Evolutionary conservation across 2,113 vertebrate genomes (phyloP).

Genomic region (Chlamydotis undulata): DNA sequence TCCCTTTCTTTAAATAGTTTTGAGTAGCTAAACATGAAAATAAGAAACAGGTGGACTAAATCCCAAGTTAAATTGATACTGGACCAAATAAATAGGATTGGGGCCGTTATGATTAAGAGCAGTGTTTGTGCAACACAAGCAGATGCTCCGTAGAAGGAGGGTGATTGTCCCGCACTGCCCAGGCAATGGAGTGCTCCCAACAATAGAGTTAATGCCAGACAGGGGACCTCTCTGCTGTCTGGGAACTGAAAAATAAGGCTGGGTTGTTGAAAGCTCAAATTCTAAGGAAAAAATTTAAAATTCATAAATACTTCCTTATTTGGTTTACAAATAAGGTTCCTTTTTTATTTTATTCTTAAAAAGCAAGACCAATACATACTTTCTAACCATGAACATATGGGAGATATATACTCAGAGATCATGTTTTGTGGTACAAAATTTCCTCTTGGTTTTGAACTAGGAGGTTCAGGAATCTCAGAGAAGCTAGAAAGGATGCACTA

Average conservation of each 20-base stretch:
- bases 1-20: background rate
- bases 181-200: background rate
- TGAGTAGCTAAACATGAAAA: background rate
- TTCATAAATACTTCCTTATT: background rate
- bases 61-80: conserved; percentile 38
- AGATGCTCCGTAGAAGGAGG: background rate
- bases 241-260: background rate
- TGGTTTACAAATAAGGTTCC: background rate
- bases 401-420: background rate
- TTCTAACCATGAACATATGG: background rate
- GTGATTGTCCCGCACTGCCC: background rate
- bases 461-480: background rate
- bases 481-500: background rate
- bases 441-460: background rate
- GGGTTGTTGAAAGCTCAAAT: background rate
- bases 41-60: conserved; percentile 25
- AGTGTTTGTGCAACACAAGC: conserved; percentile 31
- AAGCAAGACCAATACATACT: background rate
- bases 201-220: background rate
- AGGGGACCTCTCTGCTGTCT: background rate
- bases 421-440: background rate
- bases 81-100: conserved; percentile 56
- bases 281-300: background rate
- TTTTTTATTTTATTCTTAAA: background rate
- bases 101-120: conserved; percentile 21